phyloP scores from a whole-genome alignment of 2,888 invertebrate genomes.

The Brachyptera risi region DNA sequence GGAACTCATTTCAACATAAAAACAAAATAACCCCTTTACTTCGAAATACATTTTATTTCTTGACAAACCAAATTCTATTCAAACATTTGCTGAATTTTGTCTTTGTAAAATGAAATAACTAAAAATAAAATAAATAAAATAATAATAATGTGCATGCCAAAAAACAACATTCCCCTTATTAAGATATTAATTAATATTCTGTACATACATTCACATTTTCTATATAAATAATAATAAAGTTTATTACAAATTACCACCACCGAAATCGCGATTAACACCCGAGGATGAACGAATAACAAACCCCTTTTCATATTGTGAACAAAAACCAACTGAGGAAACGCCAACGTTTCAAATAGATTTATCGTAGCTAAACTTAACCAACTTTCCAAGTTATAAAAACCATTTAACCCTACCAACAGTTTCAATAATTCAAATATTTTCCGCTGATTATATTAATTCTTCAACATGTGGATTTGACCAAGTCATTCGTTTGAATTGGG shows the following conservation, averaged over 20 bases:
- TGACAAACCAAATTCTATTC: conserved; percentile 26
- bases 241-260: conserved; percentile 33
- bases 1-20: background rate
- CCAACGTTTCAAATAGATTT: conserved; percentile 7
- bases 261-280: conserved; percentile 9
- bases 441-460: conserved; percentile 18
- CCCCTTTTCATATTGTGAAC: conserved; percentile 19
- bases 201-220: conserved; percentile 34
- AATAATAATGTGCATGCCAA: conserved; percentile 32
- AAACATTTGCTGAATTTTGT: conserved; percentile 31
- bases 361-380: conserved; percentile 16
- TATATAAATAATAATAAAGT: conserved; percentile 33
- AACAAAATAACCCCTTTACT: conserved; percentile 1
- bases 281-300: conserved; percentile 6
- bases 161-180: conserved; percentile 31
- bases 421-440: conserved; percentile 19
- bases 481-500: no score
- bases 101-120: conserved; percentile 27
- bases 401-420: conserved; percentile 20
- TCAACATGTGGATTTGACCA: background rate
- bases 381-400: conserved; percentile 17
- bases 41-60: conserved; percentile 19
- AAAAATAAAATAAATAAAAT: conserved; percentile 24
- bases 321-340: background rate
- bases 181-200: conserved; percentile 31